These are phyloP conservation scores for Aix galericulata DNA, from an alignment of 2,113 vertebrate species.

Conservation along the genomic window DNA sequence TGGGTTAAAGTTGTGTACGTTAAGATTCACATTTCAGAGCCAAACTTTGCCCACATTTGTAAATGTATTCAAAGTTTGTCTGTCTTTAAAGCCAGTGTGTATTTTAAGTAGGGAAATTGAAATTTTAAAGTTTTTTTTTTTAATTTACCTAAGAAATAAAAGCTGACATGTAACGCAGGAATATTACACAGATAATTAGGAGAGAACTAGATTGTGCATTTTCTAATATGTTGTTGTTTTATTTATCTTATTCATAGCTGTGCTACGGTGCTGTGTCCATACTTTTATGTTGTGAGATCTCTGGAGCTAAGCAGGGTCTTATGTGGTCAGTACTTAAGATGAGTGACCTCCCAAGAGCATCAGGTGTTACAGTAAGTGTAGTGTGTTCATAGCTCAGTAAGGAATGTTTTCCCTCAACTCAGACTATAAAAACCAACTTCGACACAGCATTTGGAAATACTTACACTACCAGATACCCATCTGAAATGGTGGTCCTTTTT, in stretches of 20 bases:
- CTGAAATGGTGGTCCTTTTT: conserved; percentile 62
- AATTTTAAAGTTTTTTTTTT: neutral
- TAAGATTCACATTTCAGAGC: neutral
- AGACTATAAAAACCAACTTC: neutral
- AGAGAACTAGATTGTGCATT: neutral
- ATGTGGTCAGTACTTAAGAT: conserved; percentile 59
- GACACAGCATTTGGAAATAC: conserved; percentile 37
- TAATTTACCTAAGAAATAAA: too few species aligned
- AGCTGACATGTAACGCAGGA: neutral
- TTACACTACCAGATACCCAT: conserved; percentile 20
- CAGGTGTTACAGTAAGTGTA: conserved; percentile 64
- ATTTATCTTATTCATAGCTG: conserved; percentile 58
- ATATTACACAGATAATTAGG: neutral
- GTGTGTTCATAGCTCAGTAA: conserved; percentile 25
- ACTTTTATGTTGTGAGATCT: conserved; percentile 59
- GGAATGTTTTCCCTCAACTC: neutral
- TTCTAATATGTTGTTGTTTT: conserved; percentile 58
- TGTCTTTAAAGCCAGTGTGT: neutral
- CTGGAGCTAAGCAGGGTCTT: conserved; percentile 67
- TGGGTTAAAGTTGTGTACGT: neutral
- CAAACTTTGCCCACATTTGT: neutral
- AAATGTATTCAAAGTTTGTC: neutral
- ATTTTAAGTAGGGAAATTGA: neutral
- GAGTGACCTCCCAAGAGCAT: conserved; percentile 57
- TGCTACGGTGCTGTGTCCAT: neutral